Base-by-base conservation (phyloP, 2,113 vertebrate genomes). In the Zeus faber region DNA sequence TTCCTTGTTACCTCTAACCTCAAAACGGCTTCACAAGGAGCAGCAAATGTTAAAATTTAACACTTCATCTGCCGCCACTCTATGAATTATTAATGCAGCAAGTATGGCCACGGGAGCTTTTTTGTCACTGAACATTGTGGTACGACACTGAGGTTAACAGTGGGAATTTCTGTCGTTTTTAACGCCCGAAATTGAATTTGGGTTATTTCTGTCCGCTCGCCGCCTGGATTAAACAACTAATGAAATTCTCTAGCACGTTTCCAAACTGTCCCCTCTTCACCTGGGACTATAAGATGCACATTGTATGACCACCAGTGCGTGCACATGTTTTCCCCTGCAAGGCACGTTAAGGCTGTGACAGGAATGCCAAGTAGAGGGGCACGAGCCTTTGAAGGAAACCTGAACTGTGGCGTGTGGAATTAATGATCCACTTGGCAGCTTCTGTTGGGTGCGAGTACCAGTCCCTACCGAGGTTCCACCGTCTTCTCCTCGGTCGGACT, bases 331-430 rank as follows among this genome's bases (percentile, higher is more conserved):
- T 60, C 54, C 23, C 31, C 20, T 44, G 48, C 57, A 56, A 71
- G 68, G 74, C 89, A 91, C 86, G 85, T 80, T 82, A 64, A 21
- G 71, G 67, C 48, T 88, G 87, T 91, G 89, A 89, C 82, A 81
- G 48, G 89, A 91, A 91, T 90, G 77, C 52, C 68, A 88, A 89
- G 60, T 61, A 70, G 74, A 62, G 61, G 62, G 76, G 65, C 65
- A 41, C 25, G 17, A 48, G 62, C 57, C 67, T 37, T 49, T 67
- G 47, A 74, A 40, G 54, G 24, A 58, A 54, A 51, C 56, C 40
- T 61, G 16, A 52, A 64, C 14, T 29, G 53, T 57, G 39, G 70
- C 74, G 58, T 63, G 29, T 64, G 49, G 43, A 21, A 84, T 90
- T 86, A 90, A 91, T 89, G 44, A 89, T 79, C 74, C 43, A 80